Conservation (phyloP, 2,113 vertebrate species). For the Serilophus lunatus region DNA sequence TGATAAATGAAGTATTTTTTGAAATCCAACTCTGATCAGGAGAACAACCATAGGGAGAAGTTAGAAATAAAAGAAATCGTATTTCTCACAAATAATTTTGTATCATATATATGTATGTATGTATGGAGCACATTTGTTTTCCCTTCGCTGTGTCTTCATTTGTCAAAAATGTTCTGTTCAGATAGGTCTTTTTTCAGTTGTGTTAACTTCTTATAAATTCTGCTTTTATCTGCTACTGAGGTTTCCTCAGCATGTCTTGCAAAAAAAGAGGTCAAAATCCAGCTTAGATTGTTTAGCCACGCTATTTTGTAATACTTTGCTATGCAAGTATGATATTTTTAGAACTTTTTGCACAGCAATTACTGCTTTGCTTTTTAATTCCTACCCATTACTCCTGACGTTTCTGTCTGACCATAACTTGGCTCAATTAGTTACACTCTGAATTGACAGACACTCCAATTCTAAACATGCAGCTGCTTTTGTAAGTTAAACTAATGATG, state of each 20-base stretch:
- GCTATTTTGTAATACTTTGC: background rate
- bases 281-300: background rate
- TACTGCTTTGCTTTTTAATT: background rate
- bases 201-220: background rate
- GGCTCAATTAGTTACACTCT: background rate
- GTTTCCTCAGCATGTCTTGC: background rate
- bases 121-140: background rate
- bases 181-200: background rate
- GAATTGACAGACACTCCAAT: background rate
- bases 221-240: background rate
- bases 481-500: background rate
- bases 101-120: background rate
- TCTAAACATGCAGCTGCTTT: background rate
- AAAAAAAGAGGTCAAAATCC: background rate
- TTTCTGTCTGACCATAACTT: background rate
- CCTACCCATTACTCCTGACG: background rate
- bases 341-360: background rate
- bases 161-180: background rate
- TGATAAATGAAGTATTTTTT: background rate
- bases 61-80: background rate
- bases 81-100: background rate
- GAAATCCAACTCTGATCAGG: background rate
- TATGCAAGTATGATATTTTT: background rate
- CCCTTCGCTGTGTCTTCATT: background rate
- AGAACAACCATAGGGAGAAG: background rate